Conservation (phyloP, 2,113 vertebrate genomes). For the Silurus meridionalis region DNA sequence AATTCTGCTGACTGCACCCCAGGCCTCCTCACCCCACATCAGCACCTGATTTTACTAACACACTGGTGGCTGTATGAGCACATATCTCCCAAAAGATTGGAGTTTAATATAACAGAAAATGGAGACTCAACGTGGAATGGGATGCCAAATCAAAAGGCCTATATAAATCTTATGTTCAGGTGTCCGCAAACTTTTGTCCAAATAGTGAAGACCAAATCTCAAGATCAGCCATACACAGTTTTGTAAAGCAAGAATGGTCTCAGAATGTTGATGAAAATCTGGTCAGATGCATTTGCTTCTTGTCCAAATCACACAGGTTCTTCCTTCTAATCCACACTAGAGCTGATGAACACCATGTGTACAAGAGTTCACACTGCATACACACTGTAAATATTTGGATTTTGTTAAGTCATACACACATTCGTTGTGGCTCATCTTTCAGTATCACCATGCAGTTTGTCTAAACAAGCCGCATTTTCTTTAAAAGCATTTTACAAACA, state of each 20-base stretch:
- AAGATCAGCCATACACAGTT: background rate
- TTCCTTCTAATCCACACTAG: background rate
- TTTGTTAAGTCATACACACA: background rate
- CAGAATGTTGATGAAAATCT: background rate
- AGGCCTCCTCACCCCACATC: too few relatives aligned
- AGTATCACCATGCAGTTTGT: background rate
- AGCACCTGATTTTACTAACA: too few relatives aligned
- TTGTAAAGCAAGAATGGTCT: background rate
- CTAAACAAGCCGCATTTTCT: background rate
- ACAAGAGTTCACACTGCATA: background rate
- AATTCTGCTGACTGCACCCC: too few relatives aligned
- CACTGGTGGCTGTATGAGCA: too few relatives aligned
- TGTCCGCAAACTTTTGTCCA: too few relatives aligned
- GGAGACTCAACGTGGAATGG: too few relatives aligned
- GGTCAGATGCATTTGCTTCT: background rate
- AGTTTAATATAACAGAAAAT: too few relatives aligned
- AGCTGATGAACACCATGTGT: background rate
- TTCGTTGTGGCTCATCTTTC: background rate
- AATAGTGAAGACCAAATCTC: background rate
- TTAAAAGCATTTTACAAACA: background rate
- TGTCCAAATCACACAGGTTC: background rate
- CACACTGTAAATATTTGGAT: conserved; percentile 18
- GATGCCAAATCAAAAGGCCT: too few relatives aligned
- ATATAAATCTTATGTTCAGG: too few relatives aligned
- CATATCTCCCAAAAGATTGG: too few relatives aligned